Conservation (phyloP, 2,888 invertebrate genomes). For the Pardosa pseudoannulata region DNA sequence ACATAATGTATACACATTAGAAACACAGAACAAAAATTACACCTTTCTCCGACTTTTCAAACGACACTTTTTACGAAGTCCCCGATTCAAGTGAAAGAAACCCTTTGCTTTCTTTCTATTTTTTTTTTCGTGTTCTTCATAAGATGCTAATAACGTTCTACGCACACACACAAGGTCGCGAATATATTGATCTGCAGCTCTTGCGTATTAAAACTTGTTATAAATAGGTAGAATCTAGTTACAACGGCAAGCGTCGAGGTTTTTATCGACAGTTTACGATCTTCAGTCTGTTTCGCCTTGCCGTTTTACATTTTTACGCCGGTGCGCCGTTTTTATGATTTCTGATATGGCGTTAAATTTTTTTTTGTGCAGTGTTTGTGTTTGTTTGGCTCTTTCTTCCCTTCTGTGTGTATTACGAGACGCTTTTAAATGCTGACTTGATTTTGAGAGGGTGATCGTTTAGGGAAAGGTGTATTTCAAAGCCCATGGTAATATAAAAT, state of each 20-base stretch:
- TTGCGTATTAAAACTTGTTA: conserved; percentile 69
- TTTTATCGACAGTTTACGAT: conserved; percentile 67
- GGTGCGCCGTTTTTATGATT: conserved; percentile 52
- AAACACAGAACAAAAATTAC: too few relatives aligned
- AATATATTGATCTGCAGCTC: conserved; percentile 38
- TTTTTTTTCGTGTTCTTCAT: conserved; percentile 43
- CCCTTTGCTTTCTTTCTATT: not conserved
- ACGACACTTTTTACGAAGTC: conserved; percentile 50
- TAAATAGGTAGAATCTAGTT: conserved; percentile 71
- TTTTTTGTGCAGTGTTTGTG: conserved; percentile 44
- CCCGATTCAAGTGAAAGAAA: conserved; percentile 9
- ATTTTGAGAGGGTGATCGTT: conserved; percentile 50
- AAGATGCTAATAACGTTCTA: conserved; percentile 67
- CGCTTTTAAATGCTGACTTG: conserved; percentile 66
- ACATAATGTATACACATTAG: too few relatives aligned
- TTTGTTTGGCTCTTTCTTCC: conserved; percentile 40
- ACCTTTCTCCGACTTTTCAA: not conserved
- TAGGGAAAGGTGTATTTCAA: conserved; percentile 6
- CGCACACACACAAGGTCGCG: conserved; percentile 29
- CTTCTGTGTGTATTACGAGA: conserved; percentile 31
- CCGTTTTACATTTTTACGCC: conserved; percentile 57
- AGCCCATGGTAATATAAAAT: not conserved
- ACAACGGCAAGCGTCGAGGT: conserved; percentile 47
- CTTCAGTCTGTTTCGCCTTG: conserved; percentile 45
- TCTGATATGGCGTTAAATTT: conserved; percentile 46